Percentiles rank a stretch among this genome's conserved stretches.
Evolutionary conservation across 2,113 vertebrate species (phyloP).

Genomic region (Bagarius yarrelli): DNA sequence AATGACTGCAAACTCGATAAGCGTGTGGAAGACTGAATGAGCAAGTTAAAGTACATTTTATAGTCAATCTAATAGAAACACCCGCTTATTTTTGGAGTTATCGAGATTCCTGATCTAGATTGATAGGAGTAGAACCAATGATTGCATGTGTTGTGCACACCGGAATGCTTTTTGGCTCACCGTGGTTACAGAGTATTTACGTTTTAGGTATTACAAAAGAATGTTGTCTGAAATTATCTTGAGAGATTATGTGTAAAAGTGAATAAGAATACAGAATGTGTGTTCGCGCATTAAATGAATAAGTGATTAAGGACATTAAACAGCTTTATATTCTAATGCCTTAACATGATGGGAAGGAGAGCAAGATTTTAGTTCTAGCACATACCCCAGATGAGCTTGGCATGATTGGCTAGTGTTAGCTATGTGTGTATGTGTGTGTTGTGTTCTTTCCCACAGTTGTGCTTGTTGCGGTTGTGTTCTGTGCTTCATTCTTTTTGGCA

Average conservation of each 20-base stretch:
- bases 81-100: neutral
- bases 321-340: conserved; percentile 44
- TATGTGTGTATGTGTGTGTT: conserved; percentile 42
- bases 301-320: neutral
- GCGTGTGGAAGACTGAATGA: neutral
- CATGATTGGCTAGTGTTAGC: conserved; percentile 38
- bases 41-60: neutral
- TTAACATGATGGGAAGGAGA: conserved; percentile 43
- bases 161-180: neutral
- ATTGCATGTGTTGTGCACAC: neutral
- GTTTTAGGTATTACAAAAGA: neutral
- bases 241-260: neutral
- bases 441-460: conserved; percentile 50
- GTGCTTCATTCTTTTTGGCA: conserved; percentile 49
- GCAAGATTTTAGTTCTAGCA: conserved; percentile 42
- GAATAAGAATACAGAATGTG: neutral
- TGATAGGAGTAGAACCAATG: neutral
- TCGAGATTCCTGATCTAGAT: neutral
- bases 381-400: conserved; percentile 42
- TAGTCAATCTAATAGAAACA: neutral
- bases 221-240: neutral
- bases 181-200: neutral
- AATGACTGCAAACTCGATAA: neutral
- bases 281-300: neutral
- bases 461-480: conserved; percentile 45